Percentiles rank a stretch among this genome's conserved stretches.
Evolutionary conservation across 2,113 vertebrate species (phyloP).

Genomic region (Vidua chalybeata): DNA sequence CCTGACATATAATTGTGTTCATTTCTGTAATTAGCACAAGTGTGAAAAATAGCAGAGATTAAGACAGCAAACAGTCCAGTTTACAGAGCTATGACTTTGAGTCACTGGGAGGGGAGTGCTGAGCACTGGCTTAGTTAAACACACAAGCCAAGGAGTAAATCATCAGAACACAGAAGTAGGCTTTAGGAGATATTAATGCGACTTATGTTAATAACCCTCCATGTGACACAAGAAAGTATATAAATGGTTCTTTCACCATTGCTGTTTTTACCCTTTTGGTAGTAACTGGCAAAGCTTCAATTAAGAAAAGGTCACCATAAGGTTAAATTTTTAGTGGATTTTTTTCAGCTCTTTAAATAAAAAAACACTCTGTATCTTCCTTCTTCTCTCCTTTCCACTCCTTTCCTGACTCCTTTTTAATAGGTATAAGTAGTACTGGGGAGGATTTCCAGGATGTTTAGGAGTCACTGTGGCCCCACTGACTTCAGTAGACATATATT

Average conservation of each 20-base stretch:
- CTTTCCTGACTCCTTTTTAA: not conserved
- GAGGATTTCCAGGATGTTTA: not conserved
- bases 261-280: not conserved
- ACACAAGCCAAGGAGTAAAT: not conserved
- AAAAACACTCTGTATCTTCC: not conserved
- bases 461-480: not conserved
- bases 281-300: not conserved
- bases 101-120: not conserved
- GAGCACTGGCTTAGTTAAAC: not conserved
- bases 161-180: not conserved
- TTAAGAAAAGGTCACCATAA: not conserved
- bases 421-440: not conserved
- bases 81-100: not conserved
- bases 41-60: not conserved
- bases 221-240: not conserved
- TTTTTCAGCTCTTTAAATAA: not conserved
- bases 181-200: not conserved
- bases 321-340: not conserved
- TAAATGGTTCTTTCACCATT: not conserved
- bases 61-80: not conserved
- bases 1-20: not conserved
- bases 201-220: not conserved
- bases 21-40: not conserved
- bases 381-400: accelerated
- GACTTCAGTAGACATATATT: not conserved